These are phyloP conservation scores for Parazoanthus darwini DNA, from an alignment of 92 coral and sea anemone species.

Conservation along the genomic window DNA sequence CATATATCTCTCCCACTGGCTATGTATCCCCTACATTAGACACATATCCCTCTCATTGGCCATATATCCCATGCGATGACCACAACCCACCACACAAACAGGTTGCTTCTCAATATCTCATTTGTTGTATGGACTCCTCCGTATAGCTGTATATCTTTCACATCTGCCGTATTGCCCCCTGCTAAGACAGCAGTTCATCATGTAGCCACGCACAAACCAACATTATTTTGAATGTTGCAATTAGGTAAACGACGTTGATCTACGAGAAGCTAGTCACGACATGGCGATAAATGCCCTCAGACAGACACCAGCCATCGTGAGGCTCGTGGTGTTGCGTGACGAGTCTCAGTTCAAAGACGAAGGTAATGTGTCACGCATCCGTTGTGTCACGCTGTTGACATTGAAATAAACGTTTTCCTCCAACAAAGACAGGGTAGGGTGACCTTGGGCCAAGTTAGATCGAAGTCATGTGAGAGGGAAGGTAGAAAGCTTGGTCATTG, in stretches of 20 bases:
- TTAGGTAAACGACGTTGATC: conserved; percentile 83
- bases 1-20: background rate
- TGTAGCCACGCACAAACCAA: background rate
- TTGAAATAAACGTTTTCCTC: too few relatives aligned
- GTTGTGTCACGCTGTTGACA: too few relatives aligned
- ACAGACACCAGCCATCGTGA: conserved; percentile 90
- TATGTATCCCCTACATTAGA: background rate
- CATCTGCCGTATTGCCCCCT: background rate
- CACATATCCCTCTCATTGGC: background rate
- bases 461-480: too few relatives aligned
- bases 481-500: background rate
- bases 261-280: conserved; percentile 92
- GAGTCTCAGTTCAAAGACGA: conserved; percentile 97
- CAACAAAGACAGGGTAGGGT: too few relatives aligned
- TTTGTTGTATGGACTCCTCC: background rate
- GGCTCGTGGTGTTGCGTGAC: conserved; percentile 84
- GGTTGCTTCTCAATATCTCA: background rate
- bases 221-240: background rate
- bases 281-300: conserved; percentile 90
- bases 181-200: background rate
- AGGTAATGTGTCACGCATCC: conserved; percentile 48
- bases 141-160: background rate
- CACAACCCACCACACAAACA: background rate
- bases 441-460: too few relatives aligned
- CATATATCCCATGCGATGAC: background rate